Percentiles rank a stretch among this genome's conserved stretches.
Conservation (phyloP, 1,140 invertebrate genomes). For the Homalodisca vitripennis region DNA sequence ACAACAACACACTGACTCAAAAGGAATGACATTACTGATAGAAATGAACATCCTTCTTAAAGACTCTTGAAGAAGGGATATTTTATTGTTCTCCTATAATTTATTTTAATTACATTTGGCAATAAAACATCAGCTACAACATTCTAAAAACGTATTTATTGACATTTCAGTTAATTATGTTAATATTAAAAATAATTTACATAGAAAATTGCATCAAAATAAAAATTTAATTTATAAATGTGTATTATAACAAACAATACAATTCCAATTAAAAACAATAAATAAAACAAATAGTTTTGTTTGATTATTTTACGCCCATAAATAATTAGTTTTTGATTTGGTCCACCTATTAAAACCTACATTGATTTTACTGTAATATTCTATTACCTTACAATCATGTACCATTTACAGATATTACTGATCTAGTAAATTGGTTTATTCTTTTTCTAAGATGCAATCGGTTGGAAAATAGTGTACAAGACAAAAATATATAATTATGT, state of each 20-base stretch:
- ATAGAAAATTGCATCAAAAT: not conserved
- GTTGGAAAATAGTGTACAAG: not conserved
- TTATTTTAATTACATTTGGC: too few species aligned
- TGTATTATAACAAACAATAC: not conserved
- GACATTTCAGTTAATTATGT: not conserved
- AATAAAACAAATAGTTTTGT: not conserved
- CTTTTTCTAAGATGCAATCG: too few species aligned
- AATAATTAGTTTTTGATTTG: not conserved
- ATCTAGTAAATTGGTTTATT: too few species aligned
- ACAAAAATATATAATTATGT: not conserved
- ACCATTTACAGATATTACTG: too few species aligned
- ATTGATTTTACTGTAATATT: not conserved
- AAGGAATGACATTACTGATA: too few species aligned
- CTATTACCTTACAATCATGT: too few species aligned
- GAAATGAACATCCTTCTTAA: too few species aligned
- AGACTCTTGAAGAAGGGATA: too few species aligned
- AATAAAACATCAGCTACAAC: too few species aligned
- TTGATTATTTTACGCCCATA: not conserved
- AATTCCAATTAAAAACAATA: not conserved
- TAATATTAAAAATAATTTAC: conserved; percentile 1
- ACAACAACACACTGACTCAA: too few species aligned
- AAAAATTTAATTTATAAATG: not conserved
- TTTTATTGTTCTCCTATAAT: too few species aligned
- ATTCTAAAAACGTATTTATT: not conserved
- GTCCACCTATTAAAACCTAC: not conserved